Percentiles rank a stretch among this genome's conserved stretches.
These are phyloP conservation scores for Phania funesta DNA, from an alignment of 2,888 invertebrate species.

Conservation along the genomic window DNA sequence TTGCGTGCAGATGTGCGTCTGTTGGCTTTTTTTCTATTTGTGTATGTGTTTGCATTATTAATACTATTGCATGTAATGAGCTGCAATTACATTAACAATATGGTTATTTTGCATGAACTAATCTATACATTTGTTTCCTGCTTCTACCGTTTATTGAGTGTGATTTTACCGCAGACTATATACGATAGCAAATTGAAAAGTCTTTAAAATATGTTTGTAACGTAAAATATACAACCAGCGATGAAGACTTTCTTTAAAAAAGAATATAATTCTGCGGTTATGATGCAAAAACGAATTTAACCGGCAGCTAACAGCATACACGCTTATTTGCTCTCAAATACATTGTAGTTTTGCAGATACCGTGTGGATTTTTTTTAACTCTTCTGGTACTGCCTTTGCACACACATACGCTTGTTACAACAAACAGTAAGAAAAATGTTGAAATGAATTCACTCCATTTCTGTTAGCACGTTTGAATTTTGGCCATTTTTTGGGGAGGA, in stretches of 20 bases:
- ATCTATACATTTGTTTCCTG: conserved; percentile 35
- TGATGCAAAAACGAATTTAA: too few relatives aligned
- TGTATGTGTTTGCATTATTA: conserved; percentile 38
- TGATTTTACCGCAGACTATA: background rate
- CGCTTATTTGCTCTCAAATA: too few relatives aligned
- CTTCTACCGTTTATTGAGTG: conserved; percentile 43
- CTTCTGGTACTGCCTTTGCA: background rate
- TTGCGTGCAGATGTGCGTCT: conserved; percentile 12
- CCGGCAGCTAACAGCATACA: too few relatives aligned
- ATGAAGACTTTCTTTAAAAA: too few relatives aligned
- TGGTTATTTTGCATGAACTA: conserved; percentile 67
- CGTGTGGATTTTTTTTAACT: too few relatives aligned
- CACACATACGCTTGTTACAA: conserved; percentile 11
- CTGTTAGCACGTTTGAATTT: conserved; percentile 14
- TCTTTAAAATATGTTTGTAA: background rate
- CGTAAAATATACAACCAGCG: background rate
- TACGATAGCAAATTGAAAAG: background rate
- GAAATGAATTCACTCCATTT: conserved; percentile 28
- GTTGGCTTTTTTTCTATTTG: background rate
- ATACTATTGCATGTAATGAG: conserved; percentile 68
- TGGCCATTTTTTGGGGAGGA: too few relatives aligned
- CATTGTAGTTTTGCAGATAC: too few relatives aligned
- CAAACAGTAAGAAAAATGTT: conserved; percentile 42
- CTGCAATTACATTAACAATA: conserved; percentile 70
- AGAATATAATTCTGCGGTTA: too few relatives aligned